Conservation (phyloP, 1,140 invertebrate genomes). For the Zaprionus davidi region DNA sequence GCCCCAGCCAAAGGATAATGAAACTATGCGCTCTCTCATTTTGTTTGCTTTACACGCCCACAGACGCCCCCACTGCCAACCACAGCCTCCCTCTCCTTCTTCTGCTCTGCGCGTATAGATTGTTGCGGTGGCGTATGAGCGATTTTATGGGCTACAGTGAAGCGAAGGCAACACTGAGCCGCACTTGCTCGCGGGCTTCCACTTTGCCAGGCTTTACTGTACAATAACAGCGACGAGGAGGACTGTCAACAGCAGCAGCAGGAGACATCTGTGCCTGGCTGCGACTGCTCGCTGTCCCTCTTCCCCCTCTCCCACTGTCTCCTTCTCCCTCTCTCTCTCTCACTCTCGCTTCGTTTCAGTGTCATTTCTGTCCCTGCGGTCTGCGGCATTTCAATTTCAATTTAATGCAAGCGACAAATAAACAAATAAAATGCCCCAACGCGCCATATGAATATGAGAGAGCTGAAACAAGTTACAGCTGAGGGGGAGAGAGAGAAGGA, state of each 20-base stretch:
- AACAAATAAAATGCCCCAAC: conserved; percentile 69
- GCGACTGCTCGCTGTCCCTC: conserved; percentile 17
- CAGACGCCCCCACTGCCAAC: not conserved
- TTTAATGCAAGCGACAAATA: conserved; percentile 74
- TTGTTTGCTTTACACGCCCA: conserved; percentile 65
- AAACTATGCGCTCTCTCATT: conserved; percentile 75
- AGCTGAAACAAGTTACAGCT: conserved; percentile 18
- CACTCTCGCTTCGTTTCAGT: conserved; percentile 32
- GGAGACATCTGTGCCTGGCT: conserved; percentile 29
- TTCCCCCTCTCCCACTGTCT: conserved; percentile 8
- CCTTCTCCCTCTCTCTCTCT: not conserved
- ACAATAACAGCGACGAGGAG: conserved; percentile 15
- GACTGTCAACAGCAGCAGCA: conserved; percentile 57
- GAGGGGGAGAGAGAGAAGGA: not conserved
- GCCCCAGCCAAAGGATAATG: conserved; percentile 65
- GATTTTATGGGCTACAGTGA: conserved; percentile 32
- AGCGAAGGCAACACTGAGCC: not conserved
- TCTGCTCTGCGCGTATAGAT: conserved; percentile 37
- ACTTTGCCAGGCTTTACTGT: conserved; percentile 44
- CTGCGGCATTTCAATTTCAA: conserved; percentile 79
- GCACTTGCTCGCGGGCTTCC: not conserved
- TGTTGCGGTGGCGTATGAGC: conserved; percentile 54
- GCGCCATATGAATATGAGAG: conserved; percentile 45
- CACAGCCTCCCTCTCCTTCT: not conserved
- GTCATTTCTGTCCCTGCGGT: conserved; percentile 56